Percentiles rank a stretch among this genome's conserved stretches.
These are phyloP conservation scores for Microctonus brassicae DNA, from an alignment of 2,888 invertebrate genomes.

Conservation along the genomic window DNA sequence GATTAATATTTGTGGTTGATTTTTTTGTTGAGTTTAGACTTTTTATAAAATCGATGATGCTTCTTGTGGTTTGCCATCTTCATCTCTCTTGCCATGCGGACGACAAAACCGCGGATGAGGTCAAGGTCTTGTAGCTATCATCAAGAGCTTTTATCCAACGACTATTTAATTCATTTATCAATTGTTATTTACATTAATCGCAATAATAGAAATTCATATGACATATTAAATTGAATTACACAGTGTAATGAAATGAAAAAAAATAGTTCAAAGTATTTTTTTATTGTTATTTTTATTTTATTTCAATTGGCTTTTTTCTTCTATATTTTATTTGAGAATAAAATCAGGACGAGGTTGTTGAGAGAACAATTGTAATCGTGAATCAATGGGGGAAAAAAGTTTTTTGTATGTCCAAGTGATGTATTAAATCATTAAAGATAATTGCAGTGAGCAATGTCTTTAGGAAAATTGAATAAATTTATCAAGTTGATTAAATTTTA, in stretches of 20 bases:
- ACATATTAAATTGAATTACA: too few species aligned
- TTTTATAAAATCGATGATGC: slow-evolving; percentile 54
- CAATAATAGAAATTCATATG: too few species aligned
- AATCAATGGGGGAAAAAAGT: not conserved
- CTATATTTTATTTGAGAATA: not conserved
- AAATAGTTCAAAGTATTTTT: too few species aligned
- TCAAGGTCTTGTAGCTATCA: slow-evolving; percentile 46
- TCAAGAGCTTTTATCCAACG: not conserved
- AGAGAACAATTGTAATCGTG: not conserved
- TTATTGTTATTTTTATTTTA: too few species aligned
- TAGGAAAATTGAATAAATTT: too few species aligned
- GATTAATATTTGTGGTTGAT: not conserved
- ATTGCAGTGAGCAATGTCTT: too few species aligned
- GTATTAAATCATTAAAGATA: too few species aligned
- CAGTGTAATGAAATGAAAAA: too few species aligned
- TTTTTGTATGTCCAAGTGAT: not conserved
- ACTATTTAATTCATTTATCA: not conserved
- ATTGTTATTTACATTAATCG: not conserved
- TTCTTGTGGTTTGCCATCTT: not conserved
- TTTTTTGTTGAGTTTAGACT: too few species aligned
- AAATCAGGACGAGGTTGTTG: not conserved
- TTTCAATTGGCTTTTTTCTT: too few species aligned
- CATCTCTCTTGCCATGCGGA: slow-evolving; percentile 40
- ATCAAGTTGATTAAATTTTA: too few species aligned
- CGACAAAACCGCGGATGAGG: slow-evolving; percentile 40